These are phyloP conservation scores for Quiscalus mexicanus DNA, from an alignment of 2,113 vertebrate genomes.

Conservation along the genomic window DNA sequence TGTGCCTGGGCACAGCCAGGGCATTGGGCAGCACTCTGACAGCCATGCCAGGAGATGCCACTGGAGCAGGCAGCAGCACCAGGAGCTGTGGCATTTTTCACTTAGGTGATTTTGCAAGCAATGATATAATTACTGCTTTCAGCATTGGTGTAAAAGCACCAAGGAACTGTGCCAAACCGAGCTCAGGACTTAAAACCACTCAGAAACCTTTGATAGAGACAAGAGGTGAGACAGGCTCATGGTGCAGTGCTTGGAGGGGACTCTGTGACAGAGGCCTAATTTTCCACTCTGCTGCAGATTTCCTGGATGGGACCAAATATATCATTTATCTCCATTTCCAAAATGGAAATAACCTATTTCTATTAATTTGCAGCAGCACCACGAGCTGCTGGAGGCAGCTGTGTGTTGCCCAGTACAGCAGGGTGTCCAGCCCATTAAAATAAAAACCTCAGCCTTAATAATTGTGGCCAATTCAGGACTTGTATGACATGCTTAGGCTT, in stretches of 20 bases:
- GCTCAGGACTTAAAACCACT: background rate
- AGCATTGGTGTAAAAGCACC: background rate
- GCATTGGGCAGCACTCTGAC: background rate
- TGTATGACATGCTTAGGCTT: background rate
- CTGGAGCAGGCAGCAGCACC: background rate
- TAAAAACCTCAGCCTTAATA: background rate
- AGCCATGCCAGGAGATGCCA: background rate
- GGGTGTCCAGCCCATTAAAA: background rate
- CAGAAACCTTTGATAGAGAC: background rate
- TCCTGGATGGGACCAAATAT: background rate
- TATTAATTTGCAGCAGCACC: background rate
- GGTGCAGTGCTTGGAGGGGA: background rate
- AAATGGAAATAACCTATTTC: conserved; percentile 1
- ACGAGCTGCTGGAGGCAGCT: background rate
- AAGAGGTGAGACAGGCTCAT: background rate
- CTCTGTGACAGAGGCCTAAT: background rate
- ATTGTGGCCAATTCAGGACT: background rate
- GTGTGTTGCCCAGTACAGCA: background rate
- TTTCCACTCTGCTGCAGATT: background rate
- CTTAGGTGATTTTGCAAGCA: conserved; percentile 30
- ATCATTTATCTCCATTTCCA: background rate
- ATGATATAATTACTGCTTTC: conserved; percentile 25
- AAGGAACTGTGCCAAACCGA: background rate
- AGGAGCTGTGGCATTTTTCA: background rate
- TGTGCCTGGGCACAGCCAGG: background rate